Base-by-base conservation (phyloP, 2,888 invertebrate genomes). In the Philereme transversata region DNA sequence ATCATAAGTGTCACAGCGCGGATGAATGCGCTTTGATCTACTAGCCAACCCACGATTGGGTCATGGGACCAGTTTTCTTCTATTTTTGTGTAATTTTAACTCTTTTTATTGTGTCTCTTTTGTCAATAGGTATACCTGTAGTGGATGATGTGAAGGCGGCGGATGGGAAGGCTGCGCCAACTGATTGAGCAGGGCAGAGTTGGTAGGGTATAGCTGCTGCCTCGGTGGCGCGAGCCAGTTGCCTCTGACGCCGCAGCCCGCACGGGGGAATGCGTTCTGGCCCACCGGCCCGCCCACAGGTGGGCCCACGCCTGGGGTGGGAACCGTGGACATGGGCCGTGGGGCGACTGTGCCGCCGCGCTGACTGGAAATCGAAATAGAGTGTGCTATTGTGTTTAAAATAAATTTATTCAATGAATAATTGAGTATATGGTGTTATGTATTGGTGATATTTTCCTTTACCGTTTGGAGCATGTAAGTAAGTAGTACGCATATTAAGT, bases 141-240 rank as follows among this genome's bases (percentile, higher is more conserved):
- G 40, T 43, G 79, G 77, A 62, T 85, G 86, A 4, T 80, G 87
- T 10, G 89, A 43, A 4, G 70, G 91, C 8, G 90, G 93, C 41
- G 92, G 93, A 67, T 93, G 92, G 0, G 93, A 94, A 0, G 95
- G 95, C 63, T 94, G 93, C 71, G 95, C 94, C 0, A 94, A 86
- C 75, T 95, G 94, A 7, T 95, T 94, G 62, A 94, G 93, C 0
- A 94, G 84, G 6, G 94, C 94, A 0, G 90, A 90, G 79, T 89
- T 88, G 75, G 75, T 82, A 4, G 84, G 77, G 78, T 74, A 94
- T 76, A 84, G 81, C 72, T 92, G 75, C 76, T 91, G 73, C 56
- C 89, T 73, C 60, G 84, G 81, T 58, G 87, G 78, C 5, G 79
- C 76, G 74, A 84, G 71, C 79, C 83, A 81, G 56, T 70, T 69